Percentiles rank a stretch among this genome's conserved stretches.
These are phyloP conservation scores for Phlogophora meticulosa DNA, from an alignment of 2,888 invertebrate species.

Conservation along the genomic window DNA sequence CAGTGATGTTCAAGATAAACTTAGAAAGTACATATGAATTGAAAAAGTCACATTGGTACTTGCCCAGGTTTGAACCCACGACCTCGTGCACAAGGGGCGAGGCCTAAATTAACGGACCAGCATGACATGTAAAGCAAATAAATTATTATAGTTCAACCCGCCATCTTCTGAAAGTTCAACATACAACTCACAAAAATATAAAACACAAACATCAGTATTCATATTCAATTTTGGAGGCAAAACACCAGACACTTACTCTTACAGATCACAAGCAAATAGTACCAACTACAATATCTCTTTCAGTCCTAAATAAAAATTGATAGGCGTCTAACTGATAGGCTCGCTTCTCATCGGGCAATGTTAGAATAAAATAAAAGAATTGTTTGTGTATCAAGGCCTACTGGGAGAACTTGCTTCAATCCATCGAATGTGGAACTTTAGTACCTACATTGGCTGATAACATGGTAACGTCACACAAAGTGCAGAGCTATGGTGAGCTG, in stretches of 20 bases:
- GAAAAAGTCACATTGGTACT: too few relatives aligned
- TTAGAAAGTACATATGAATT: too few relatives aligned
- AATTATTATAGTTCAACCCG: too few relatives aligned
- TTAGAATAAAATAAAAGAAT: conserved; percentile 40
- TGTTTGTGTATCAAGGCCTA: conserved; percentile 15
- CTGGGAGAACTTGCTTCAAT: conserved; percentile 38
- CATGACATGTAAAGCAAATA: too few relatives aligned
- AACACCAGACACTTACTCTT: conserved; percentile 4
- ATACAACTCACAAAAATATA: too few relatives aligned
- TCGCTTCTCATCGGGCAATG: conserved; percentile 30
- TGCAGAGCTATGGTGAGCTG: not conserved
- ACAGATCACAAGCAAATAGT: conserved; percentile 14
- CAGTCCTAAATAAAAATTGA: conserved; percentile 44
- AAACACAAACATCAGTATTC: too few relatives aligned
- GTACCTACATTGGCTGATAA: conserved; percentile 24
- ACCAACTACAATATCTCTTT: conserved; percentile 2
- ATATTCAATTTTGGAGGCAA: too few relatives aligned
- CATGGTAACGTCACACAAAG: not conserved
- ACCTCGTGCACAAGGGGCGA: too few relatives aligned
- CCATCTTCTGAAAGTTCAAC: too few relatives aligned
- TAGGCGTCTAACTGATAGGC: conserved; percentile 33
- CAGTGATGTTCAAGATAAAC: too few relatives aligned
- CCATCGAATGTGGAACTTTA: conserved; percentile 38
- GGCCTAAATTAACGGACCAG: too few relatives aligned
- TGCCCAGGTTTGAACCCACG: too few relatives aligned